These are phyloP conservation scores for Tragelaphus scriptus DNA, from an alignment of 2,113 vertebrate species.

Conservation along the genomic window DNA sequence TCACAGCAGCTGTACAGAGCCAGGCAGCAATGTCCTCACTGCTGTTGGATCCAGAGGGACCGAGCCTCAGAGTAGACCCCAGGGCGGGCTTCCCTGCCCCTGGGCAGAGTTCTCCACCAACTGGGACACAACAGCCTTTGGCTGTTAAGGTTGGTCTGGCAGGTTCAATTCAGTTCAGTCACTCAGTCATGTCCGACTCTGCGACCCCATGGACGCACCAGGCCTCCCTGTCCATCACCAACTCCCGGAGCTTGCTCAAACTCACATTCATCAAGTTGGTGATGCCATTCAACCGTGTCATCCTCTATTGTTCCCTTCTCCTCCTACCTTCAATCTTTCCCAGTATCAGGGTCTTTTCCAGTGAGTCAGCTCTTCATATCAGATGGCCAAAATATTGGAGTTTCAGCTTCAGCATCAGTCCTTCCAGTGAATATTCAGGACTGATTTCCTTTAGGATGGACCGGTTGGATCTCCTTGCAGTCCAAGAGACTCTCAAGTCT, in stretches of 20 bases:
- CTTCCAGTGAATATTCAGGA: neutral
- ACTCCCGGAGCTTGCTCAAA: neutral
- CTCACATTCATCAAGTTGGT: neutral
- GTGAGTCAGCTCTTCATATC: accelerated
- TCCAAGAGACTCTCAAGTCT: neutral
- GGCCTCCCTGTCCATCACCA: neutral
- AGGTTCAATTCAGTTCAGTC: neutral
- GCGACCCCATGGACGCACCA: neutral
- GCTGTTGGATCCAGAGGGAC: no score
- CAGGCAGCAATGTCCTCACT: accelerated
- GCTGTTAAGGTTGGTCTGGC: neutral
- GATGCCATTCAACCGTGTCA: neutral
- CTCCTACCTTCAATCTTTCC: neutral
- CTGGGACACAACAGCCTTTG: neutral
- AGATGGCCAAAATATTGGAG: neutral
- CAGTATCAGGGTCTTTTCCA: neutral
- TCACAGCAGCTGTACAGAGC: neutral
- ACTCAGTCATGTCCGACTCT: neutral
- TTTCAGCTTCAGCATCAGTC: neutral
- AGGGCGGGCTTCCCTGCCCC: accelerated
- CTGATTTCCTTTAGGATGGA: neutral
- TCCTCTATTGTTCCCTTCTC: neutral
- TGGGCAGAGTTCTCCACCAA: neutral
- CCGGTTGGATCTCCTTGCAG: neutral
- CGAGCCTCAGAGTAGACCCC: no score